These are phyloP conservation scores for Eurystomus gularis DNA, from an alignment of 2,113 vertebrate genomes.

Conservation along the genomic window DNA sequence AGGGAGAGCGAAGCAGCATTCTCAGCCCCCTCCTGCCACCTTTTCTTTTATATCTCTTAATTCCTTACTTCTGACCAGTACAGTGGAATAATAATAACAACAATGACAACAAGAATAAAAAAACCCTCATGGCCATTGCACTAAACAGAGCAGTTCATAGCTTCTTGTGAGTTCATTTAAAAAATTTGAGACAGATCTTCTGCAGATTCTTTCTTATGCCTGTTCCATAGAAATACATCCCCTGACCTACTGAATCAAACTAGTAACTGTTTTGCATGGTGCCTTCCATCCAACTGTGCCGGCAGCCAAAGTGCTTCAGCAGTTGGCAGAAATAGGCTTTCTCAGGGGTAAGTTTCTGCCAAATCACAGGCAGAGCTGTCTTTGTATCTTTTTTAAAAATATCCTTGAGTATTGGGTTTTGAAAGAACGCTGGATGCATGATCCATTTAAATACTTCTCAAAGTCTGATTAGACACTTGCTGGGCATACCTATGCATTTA, in stretches of 20 bases:
- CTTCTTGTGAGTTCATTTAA: neutral
- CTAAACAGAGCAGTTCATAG: neutral
- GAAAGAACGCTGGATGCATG: neutral
- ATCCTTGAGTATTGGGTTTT: neutral
- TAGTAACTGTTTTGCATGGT: neutral
- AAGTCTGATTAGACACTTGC: neutral
- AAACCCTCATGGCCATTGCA: neutral
- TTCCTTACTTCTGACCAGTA: neutral
- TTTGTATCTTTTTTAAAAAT: neutral
- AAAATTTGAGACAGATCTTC: neutral
- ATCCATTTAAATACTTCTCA: neutral
- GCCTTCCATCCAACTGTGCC: neutral
- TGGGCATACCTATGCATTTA: neutral
- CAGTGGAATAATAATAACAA: neutral
- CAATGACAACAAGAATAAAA: neutral
- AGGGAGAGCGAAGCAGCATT: neutral
- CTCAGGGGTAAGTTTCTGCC: neutral
- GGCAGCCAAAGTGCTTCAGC: neutral
- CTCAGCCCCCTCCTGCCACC: neutral
- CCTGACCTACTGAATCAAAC: neutral
- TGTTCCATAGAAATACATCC: neutral
- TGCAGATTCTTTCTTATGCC: neutral
- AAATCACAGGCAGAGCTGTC: neutral
- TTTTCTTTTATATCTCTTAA: neutral
- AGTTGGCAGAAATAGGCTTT: neutral